These are phyloP conservation scores for Geococcyx californianus DNA, from an alignment of 2,113 vertebrate species.

Conservation along the genomic window DNA sequence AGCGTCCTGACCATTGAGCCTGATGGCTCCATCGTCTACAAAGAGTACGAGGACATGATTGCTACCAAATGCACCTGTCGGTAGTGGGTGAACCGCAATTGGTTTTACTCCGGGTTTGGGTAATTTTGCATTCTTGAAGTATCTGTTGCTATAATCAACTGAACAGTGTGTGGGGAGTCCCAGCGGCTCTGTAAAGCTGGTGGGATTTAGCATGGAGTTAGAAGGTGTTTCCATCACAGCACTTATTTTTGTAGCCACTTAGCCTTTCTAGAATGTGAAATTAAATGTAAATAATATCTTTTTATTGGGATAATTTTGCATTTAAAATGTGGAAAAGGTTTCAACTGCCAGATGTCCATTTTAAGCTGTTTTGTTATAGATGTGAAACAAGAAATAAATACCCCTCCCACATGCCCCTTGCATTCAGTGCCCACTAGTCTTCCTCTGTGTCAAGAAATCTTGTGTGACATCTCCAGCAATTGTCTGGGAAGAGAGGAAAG, in stretches of 20 bases:
- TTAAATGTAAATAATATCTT: background rate
- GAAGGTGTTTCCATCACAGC: background rate
- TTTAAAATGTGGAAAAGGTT: background rate
- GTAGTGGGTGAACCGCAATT: constrained; percentile 23
- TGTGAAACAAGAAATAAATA: background rate
- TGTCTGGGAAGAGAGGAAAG: constrained; percentile 27
- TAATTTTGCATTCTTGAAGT: rapidly evolving
- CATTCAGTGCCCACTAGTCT: background rate
- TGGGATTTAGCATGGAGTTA: background rate
- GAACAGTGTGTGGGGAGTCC: rapidly evolving
- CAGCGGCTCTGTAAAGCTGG: rapidly evolving
- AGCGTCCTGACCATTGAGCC: constrained; percentile 90
- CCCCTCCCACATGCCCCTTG: background rate
- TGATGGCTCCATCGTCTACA: constrained; percentile 89
- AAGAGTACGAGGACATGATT: constrained; percentile 95
- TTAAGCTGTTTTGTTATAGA: constrained; percentile 18
- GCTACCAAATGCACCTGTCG: constrained; percentile 93
- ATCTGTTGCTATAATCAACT: rapidly evolving
- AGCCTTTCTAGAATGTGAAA: background rate
- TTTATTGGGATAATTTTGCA: background rate
- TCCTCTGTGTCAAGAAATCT: background rate
- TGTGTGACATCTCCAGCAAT: background rate
- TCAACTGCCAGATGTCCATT: background rate
- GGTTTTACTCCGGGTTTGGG: background rate
- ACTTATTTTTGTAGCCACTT: constrained; percentile 35